These are phyloP conservation scores for Venturia canescens DNA, from an alignment of 1,140 invertebrate species.

Conservation along the genomic window DNA sequence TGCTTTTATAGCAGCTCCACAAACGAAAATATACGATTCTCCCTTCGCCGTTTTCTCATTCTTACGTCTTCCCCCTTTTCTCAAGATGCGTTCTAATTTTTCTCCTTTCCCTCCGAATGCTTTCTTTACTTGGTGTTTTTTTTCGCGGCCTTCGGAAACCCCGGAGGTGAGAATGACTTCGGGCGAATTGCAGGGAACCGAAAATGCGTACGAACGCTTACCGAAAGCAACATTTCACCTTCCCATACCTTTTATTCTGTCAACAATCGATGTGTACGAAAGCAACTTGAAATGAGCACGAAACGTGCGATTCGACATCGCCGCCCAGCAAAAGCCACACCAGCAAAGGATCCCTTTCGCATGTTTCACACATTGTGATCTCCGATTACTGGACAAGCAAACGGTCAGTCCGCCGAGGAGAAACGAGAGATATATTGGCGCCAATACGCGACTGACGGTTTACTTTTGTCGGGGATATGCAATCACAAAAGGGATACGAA, in stretches of 20 bases:
- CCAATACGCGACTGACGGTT: not conserved
- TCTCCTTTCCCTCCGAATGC: not conserved
- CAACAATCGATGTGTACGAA: not conserved
- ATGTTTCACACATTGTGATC: slow-evolving; percentile 29
- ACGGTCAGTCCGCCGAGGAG: slow-evolving; percentile 40
- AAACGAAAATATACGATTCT: not conserved
- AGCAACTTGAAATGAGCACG: not conserved
- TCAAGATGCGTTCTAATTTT: not conserved
- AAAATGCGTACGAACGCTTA: not conserved
- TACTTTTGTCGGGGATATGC: not conserved
- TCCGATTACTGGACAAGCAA: slow-evolving; percentile 66
- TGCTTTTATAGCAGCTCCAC: not conserved
- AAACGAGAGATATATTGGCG: slow-evolving; percentile 25
- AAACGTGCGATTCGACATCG: slow-evolving; percentile 62
- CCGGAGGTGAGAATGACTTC: not conserved
- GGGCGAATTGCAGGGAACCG: not conserved
- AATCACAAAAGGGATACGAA: not conserved
- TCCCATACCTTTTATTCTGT: not conserved
- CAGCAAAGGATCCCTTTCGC: not conserved
- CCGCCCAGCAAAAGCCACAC: not conserved
- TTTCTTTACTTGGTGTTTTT: not conserved
- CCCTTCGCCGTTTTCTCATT: slow-evolving; percentile 6
- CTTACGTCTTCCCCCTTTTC: not conserved
- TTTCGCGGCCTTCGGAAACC: not conserved
- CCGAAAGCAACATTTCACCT: not conserved